Evolutionary conservation across 1,140 invertebrate species (phyloP), one percentile per base, ranked within the genome.

Genomic region (Trichoplusia ni): DNA sequence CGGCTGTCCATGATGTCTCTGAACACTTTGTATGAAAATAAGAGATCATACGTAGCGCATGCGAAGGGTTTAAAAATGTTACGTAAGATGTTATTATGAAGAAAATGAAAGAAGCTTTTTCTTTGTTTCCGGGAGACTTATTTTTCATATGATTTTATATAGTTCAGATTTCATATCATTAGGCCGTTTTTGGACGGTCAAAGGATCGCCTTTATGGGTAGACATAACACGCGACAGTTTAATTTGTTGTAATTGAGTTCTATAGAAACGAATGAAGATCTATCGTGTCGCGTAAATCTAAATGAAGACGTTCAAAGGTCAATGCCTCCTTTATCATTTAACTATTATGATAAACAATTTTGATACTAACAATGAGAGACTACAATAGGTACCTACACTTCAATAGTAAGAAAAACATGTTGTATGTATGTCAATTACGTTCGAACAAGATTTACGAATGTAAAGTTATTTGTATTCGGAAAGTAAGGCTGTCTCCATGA

Each of bases 21-120:
- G 46, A 49, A 25, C 46, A 49, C 46, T 49, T 49, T 49, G 46
- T 49, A 49, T 49, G 46, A 49, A 49, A 49, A 49, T 49, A 49
- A 49, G 46, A 49, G 46, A 49, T 49, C 46, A 31, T 49, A 25
- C 25, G 46, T 49, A 16, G n/a, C 44, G 44, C 23, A 44, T 16
- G 46, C 25, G 13, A 14, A 49, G 46, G 46, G 25, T 29, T 49
- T 49, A 49, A 49, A 49, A 49, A 49, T 49, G 46, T 49, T 49
- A 49, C 25, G 46, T 49, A 49, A 49, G 25, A 31, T 49, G 27
- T 46, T 49, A 31, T 49, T 49, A 49, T 29, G 13, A 49, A 49
- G 25, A 14, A 49, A 49, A 49, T 49, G 27, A 31, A 49, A 49
- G 46, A 31, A 49, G 25, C 9, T 9, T 31, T 29, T 47, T 31